Base-by-base conservation (phyloP, 2,797 vertebrate genomes). In the Cygnus olor region DNA sequence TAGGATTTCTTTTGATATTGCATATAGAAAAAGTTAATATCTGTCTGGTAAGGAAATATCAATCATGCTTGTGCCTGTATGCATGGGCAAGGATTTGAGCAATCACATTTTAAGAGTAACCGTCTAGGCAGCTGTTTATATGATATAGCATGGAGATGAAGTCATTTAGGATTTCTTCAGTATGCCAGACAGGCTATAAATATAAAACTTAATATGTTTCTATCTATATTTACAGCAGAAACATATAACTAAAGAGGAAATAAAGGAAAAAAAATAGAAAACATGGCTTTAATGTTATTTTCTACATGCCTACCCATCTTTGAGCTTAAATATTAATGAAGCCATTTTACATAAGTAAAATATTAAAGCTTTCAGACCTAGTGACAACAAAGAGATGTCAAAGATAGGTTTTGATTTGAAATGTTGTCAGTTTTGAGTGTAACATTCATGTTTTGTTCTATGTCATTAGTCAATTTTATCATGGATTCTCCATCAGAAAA, bases 321-420 rank as follows among this genome's bases (percentile, higher is more conserved):
- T 73, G 49, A 80, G 38, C 74, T 90, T 94, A 82, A 94, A 91
- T 93, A 87, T 96, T 94, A 91, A 91, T 91, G 86, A 86, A 85
- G 60, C 10, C 71, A 93, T 81, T 94, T 91, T 90, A 88, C 44
- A 54, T 45, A 21, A 57, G 40, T 94, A 74, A 96, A 93, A 94
- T 95, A 94, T 96, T 95, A 74, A 96, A 93, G 47, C 49, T 8
- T 88, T 87, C 78, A 94, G 83, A 94, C 22, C 36, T 42, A 90
- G 49, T 71, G 78, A 91, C 83, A 94, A 78, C 64, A 84, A 93
- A 87, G 71, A 61, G 19, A 11, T 74, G 64, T 88, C 89, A 94
- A 63, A 91, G 66, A 3, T 1, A 64, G 56, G 74, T 90, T 92
- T 88, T 90, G 90, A 96, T 96, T 96, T 96, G 71, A 93, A 90